Base-by-base conservation (phyloP, 2,888 invertebrate species). In the Thelaira solivaga region DNA sequence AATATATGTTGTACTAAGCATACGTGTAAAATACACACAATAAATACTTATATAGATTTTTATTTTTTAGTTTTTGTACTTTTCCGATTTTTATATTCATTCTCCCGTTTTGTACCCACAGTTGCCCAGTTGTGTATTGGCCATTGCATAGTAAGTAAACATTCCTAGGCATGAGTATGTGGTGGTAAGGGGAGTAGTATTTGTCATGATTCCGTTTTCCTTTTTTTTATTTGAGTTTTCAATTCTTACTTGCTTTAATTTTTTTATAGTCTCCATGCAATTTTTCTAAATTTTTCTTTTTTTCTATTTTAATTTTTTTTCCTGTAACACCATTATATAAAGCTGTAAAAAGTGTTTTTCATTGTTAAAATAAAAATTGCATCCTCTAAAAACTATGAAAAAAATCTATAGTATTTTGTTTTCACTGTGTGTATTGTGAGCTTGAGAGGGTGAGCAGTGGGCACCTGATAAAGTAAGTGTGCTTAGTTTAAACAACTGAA, bases 311-410 rank as follows among this genome's bases (percentile, higher is more conserved):
- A 62, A 53, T 13, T 55, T 67, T 53, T 61, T 36, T 20, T 67
- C 22, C 31, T 62, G 49, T 67, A 62, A 47, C 73, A 68, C 72
- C 34, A 68, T 72, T 61, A 41, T 62, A 43, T 36, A 41, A 62
- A 76, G 83, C 81, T 82, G 84, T 85, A 84, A 84, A 85, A 82
- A 85, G 81, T 83, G 80, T 83, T 85, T 85, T 85, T 85, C 85
- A 85, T 85, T 83, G 83, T 84, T 80, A 45, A 59, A 51, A 79
- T 74, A 75, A 78, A 74, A 78, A 78, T 75, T 78, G 78, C 74
- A 75, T 78, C 69, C 65, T 77, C 68, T 29, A 24, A 57, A 77
- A 65, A 29, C 41, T 41, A 62, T 49, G 36, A 24, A 47, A 26
- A 43, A 45, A 43, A 36, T 39, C 31, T 62, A 59, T 16, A 62